Percentiles rank a stretch among this genome's conserved stretches.
Evolutionary conservation across 2,113 vertebrate species (phyloP).

Genomic region (Podarcis muralis): DNA sequence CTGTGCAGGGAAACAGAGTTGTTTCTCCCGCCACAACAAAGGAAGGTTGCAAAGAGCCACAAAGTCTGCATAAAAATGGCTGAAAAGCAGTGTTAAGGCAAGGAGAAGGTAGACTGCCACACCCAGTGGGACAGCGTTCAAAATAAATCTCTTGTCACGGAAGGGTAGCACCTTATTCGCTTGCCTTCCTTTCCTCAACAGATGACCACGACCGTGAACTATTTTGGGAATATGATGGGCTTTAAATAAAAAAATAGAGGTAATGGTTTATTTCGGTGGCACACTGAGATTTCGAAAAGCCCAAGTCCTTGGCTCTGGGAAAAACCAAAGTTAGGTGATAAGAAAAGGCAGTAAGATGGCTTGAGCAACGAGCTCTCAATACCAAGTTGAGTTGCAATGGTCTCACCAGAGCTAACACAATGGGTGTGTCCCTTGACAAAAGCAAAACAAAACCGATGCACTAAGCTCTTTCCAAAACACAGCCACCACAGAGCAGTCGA

Average conservation of each 20-base stretch:
- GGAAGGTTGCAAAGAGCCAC: conserved; percentile 64
- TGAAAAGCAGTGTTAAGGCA: conserved; percentile 72
- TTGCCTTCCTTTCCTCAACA: conserved; percentile 25
- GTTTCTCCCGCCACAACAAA: conserved; percentile 64
- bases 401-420: conserved; percentile 61
- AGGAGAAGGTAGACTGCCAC: conserved; percentile 74
- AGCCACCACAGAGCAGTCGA: conserved; percentile 32
- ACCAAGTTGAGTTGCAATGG: conserved; percentile 46
- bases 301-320: conserved; percentile 12
- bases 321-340: conserved; percentile 11
- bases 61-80: conserved; percentile 83
- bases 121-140: conserved; percentile 71
- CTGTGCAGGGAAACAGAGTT: not conserved
- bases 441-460: conserved; percentile 51
- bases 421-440: conserved; percentile 76
- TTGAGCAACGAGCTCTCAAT: conserved; percentile 19
- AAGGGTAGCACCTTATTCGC: conserved; percentile 47
- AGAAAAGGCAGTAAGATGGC: conserved; percentile 20
- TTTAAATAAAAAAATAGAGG: not conserved
- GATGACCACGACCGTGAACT: not conserved
- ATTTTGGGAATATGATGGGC: not conserved
- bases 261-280: not conserved
- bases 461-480: conserved; percentile 29
- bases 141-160: conserved; percentile 53
- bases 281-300: not conserved